Evolutionary conservation across 2,888 invertebrate species (phyloP).

Genomic region (Machimus rusticus): DNA sequence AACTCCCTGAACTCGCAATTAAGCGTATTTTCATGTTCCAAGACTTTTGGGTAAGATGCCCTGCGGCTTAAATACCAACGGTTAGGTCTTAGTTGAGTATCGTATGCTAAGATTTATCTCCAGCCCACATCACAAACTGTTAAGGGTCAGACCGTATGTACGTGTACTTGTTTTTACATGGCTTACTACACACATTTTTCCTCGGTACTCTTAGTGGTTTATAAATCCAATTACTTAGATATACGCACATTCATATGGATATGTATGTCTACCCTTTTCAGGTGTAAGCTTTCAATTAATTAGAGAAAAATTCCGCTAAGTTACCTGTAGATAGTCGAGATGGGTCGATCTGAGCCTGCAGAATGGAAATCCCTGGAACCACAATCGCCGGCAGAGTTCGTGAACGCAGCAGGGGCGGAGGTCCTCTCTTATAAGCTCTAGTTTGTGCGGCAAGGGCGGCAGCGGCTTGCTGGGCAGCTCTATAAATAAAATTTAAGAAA

Average conservation of each 20-base stretch:
- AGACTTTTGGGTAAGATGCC: not conserved
- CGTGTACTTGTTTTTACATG: not conserved
- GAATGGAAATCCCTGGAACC: slow-evolving; percentile 81
- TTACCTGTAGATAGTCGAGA: slow-evolving; percentile 67
- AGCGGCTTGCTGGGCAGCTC: slow-evolving; percentile 68
- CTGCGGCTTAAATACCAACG: not conserved
- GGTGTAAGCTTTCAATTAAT: not conserved
- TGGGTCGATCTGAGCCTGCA: slow-evolving; percentile 80
- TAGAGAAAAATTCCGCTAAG: not conserved
- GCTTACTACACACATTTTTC: not conserved
- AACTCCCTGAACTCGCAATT: not conserved
- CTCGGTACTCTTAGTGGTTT: not conserved
- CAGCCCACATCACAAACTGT: not conserved
- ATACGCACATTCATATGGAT: not conserved
- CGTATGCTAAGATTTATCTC: not conserved
- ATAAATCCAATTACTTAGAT: not conserved
- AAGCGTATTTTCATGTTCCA: not conserved
- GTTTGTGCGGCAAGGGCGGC: slow-evolving; percentile 65
- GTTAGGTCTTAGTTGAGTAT: not conserved
- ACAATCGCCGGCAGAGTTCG: slow-evolving; percentile 88
- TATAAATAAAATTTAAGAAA: slow-evolving; percentile 53
- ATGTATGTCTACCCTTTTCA: not conserved
- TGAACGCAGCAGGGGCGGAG: slow-evolving; percentile 81
- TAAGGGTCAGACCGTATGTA: not conserved
- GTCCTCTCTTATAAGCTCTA: slow-evolving; percentile 64